Evolutionary conservation across 2,888 invertebrate genomes (phyloP).

Genomic region (Leucophenga maculata): DNA sequence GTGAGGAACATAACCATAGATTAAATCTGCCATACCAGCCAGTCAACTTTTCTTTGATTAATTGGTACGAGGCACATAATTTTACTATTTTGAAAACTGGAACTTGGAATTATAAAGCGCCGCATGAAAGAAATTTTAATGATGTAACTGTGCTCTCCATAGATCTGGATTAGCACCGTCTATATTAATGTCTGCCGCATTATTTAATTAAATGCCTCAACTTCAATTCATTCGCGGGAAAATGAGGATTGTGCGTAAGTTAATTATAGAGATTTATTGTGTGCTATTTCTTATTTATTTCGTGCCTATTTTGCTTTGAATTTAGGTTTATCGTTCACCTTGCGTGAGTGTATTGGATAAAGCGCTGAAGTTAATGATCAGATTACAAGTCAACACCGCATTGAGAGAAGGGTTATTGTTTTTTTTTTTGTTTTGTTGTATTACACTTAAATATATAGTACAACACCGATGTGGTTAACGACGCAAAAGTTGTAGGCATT

Average conservation of each 20-base stretch:
- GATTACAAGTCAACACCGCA: not conserved
- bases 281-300: conserved; percentile 39
- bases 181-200: conserved; percentile 42
- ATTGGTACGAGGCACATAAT: not conserved
- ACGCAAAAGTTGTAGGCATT: no score
- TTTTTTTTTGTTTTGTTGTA: no score
- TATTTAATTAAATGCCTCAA: conserved; percentile 46
- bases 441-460: no score
- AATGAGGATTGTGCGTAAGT: conserved; percentile 40
- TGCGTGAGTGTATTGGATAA: not conserved
- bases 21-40: not conserved
- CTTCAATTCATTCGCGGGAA: conserved; percentile 32
- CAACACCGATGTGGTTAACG: no score
- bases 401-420: no score
- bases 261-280: conserved; percentile 52
- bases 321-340: not conserved
- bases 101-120: no score
- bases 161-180: conserved; percentile 42
- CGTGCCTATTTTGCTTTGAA: not conserved
- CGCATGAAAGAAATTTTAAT: conserved; percentile 33
- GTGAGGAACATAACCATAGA: not conserved
- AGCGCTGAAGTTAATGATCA: conserved; percentile 38
- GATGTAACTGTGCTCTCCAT: conserved; percentile 38
- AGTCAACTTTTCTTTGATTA: not conserved
- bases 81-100: not conserved